These are phyloP conservation scores for Aradophagus sp. DNA, from an alignment of 1,140 invertebrate species.

Conservation along the genomic window DNA sequence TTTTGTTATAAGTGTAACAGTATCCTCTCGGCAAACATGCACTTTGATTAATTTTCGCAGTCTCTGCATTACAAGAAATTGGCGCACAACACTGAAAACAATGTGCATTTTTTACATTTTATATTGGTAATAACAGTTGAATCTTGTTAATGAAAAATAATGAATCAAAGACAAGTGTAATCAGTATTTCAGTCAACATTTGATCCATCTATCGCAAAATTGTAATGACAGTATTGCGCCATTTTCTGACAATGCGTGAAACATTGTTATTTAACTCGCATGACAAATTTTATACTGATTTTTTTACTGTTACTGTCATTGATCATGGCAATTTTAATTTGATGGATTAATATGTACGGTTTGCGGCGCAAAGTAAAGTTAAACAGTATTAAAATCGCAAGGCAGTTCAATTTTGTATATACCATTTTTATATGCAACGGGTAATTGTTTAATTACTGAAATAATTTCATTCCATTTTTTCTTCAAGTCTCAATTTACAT, in stretches of 20 bases:
- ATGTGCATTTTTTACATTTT: background rate
- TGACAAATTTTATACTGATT: slow-evolving; percentile 33
- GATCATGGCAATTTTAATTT: slow-evolving; percentile 26
- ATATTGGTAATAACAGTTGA: background rate
- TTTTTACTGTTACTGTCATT: slow-evolving; percentile 22
- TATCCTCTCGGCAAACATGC: slow-evolving; percentile 14
- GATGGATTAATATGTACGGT: slow-evolving; percentile 18
- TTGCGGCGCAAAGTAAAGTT: slow-evolving; percentile 29
- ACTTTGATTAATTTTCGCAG: slow-evolving; percentile 26
- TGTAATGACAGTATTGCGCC: background rate
- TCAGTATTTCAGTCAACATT: background rate
- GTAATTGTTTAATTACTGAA: slow-evolving; percentile 20
- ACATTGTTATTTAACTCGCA: slow-evolving; percentile 25
- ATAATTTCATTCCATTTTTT: slow-evolving; percentile 1
- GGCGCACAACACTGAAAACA: background rate
- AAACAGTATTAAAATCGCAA: slow-evolving; percentile 45
- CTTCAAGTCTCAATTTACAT: background rate
- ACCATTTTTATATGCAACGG: slow-evolving; percentile 29
- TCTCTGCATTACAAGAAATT: slow-evolving; percentile 16
- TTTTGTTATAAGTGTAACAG: slow-evolving; percentile 38
- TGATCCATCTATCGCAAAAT: background rate
- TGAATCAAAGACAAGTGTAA: background rate
- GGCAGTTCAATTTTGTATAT: slow-evolving; percentile 45
- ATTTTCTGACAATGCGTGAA: slow-evolving; percentile 20
- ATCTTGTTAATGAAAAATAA: background rate